Conservation (phyloP, 2,888 invertebrate species). For the Idaea straminata region DNA sequence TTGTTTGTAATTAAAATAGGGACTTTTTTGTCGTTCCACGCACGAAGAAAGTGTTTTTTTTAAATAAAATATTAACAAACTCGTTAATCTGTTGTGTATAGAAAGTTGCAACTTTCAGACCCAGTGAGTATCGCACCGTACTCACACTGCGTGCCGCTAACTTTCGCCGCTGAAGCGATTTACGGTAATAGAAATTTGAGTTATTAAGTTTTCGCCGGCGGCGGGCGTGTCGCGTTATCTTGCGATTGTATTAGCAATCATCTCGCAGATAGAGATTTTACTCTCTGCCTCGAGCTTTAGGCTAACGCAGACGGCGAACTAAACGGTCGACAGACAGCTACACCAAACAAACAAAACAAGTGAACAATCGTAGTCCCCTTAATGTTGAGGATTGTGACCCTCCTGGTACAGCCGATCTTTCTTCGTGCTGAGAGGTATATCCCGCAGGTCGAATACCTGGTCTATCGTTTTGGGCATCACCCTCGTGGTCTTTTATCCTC, state of each 20-base stretch:
- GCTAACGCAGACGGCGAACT: constrained; percentile 34
- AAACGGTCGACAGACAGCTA: neutral
- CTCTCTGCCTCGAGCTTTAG: constrained; percentile 46
- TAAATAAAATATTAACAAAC: too few species aligned
- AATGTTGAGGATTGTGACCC: too few species aligned
- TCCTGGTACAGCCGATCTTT: too few species aligned
- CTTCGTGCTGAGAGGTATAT: too few species aligned
- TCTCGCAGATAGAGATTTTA: constrained; percentile 57
- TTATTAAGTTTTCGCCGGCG: constrained; percentile 51
- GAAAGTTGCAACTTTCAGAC: constrained; percentile 14
- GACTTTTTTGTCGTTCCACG: too few species aligned
- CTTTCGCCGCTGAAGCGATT: constrained; percentile 46
- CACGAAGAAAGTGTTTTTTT: too few species aligned
- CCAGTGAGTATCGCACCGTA: constrained; percentile 24
- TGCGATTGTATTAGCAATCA: constrained; percentile 53
- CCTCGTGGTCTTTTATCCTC: too few species aligned
- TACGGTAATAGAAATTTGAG: constrained; percentile 65
- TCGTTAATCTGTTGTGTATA: neutral
- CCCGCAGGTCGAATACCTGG: too few species aligned
- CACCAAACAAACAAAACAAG: neutral
- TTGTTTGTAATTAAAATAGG: too few species aligned
- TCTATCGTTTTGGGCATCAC: too few species aligned
- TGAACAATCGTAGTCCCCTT: too few species aligned
- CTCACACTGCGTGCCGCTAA: constrained; percentile 34
- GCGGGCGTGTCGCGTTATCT: constrained; percentile 43